Conservation (phyloP, 2,888 invertebrate genomes). For the Acleris sparsana region DNA sequence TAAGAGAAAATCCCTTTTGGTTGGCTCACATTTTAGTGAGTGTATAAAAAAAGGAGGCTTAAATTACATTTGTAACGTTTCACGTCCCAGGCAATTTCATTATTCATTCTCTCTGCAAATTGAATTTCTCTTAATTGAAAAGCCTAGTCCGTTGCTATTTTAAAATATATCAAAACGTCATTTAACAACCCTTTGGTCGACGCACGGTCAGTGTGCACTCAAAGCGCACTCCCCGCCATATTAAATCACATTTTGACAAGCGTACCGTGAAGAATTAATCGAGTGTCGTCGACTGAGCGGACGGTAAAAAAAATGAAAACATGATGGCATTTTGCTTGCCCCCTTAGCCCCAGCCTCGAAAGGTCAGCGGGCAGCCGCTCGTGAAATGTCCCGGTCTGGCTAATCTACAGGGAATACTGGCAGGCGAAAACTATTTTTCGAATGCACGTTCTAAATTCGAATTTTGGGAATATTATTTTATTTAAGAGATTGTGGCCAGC, state of each 20-base stretch:
- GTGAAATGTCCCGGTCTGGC: slow-evolving; percentile 75
- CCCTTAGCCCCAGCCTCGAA: slow-evolving; percentile 67
- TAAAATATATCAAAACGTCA: slow-evolving; percentile 34
- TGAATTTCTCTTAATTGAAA: slow-evolving; percentile 28
- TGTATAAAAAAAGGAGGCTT: too few relatives aligned
- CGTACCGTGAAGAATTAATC: slow-evolving; percentile 83
- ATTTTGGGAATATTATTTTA: slow-evolving; percentile 22
- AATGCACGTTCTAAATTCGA: slow-evolving; percentile 25
- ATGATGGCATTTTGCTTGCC: slow-evolving; percentile 76
- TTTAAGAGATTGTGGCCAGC: slow-evolving; percentile 13
- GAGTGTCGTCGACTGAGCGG: slow-evolving; percentile 76
- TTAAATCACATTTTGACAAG: slow-evolving; percentile 83
- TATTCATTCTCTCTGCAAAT: slow-evolving; percentile 10
- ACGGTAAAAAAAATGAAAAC: slow-evolving; percentile 72
- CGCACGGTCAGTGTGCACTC: slow-evolving; percentile 45
- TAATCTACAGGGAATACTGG: slow-evolving; percentile 57
- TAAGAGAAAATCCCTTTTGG: too few relatives aligned
- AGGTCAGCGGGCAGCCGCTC: slow-evolving; percentile 76
- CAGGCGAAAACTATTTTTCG: slow-evolving; percentile 26
- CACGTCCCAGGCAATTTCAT: slow-evolving; percentile 1
- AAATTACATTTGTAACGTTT: neutral
- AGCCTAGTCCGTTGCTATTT: slow-evolving; percentile 26
- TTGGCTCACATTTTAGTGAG: too few relatives aligned
- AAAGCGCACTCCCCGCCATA: slow-evolving; percentile 73
- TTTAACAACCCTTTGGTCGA: slow-evolving; percentile 33